phyloP scores from a whole-genome alignment of 2,888 invertebrate species.

The Diarsia dahlii region DNA sequence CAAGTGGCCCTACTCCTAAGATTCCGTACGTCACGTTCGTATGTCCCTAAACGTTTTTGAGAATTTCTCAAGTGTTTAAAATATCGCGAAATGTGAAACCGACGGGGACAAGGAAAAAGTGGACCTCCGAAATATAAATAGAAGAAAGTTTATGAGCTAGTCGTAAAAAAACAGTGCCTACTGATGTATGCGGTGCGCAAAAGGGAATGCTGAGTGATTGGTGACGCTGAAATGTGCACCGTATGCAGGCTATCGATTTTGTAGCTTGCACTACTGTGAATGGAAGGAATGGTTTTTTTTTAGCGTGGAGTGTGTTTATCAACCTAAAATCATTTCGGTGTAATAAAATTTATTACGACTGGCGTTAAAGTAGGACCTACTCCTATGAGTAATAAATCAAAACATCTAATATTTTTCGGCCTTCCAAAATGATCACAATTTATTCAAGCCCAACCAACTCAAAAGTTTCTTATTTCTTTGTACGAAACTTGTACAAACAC shows the following conservation, averaged over 20 bases:
- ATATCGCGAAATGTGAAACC: slow-evolving; percentile 74
- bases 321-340: no score
- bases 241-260: slow-evolving; percentile 34
- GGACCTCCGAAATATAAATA: slow-evolving; percentile 51
- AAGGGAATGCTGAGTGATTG: slow-evolving; percentile 42
- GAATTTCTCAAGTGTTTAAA: slow-evolving; percentile 72
- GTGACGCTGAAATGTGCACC: slow-evolving; percentile 30
- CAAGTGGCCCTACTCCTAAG: slow-evolving; percentile 78
- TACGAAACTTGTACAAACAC: slow-evolving; percentile 31
- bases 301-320: no score
- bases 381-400: background rate
- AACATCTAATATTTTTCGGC: background rate
- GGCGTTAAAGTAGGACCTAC: background rate
- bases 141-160: slow-evolving; percentile 44
- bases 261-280: slow-evolving; percentile 5
- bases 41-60: slow-evolving; percentile 70
- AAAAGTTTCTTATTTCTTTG: slow-evolving; percentile 26
- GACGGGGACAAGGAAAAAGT: slow-evolving; percentile 45
- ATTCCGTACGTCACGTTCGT: slow-evolving; percentile 77
- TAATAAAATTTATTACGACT: background rate
- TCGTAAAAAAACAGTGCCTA: slow-evolving; percentile 27
- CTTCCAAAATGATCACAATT: background rate
- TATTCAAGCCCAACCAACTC: background rate
- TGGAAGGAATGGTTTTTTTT: background rate
- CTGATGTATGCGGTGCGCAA: slow-evolving; percentile 19